These are phyloP conservation scores for Piezodorus guildinii DNA, from an alignment of 1,140 invertebrate genomes.

Conservation along the genomic window DNA sequence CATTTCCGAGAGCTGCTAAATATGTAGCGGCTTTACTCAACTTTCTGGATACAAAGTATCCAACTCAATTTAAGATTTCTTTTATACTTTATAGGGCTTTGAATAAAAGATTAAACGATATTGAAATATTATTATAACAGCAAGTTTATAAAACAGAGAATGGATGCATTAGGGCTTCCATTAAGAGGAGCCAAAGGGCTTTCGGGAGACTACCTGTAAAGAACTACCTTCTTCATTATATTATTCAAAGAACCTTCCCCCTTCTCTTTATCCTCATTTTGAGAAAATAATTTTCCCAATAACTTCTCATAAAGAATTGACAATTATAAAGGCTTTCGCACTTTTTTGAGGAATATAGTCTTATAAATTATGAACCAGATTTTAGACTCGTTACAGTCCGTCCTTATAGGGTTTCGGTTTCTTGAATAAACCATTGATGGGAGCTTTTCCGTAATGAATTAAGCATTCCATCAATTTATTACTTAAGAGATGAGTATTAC, in stretches of 20 bases:
- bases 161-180: not conserved
- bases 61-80: too few relatives aligned
- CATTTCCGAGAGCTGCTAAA: too few relatives aligned
- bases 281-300: not conserved
- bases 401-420: not conserved
- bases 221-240: not conserved
- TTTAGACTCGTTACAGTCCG: not conserved
- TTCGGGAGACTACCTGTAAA: not conserved
- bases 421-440: too few relatives aligned
- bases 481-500: too few relatives aligned
- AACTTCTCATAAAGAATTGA: conserved; percentile 6
- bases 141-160: conserved; percentile 5
- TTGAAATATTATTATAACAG: not conserved
- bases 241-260: not conserved
- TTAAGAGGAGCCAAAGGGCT: not conserved
- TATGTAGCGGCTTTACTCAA: too few relatives aligned
- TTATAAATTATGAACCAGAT: not conserved
- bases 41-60: too few relatives aligned
- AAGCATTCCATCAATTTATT: too few relatives aligned
- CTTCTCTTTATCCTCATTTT: not conserved
- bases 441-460: too few relatives aligned
- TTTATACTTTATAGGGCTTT: too few relatives aligned
- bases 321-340: not conserved
- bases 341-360: not conserved
- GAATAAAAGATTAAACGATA: not conserved